Percentiles rank a stretch among this genome's conserved stretches.
phyloP scores from a whole-genome alignment of 2,888 invertebrate species.

The Sphaerophoria taeniata region DNA sequence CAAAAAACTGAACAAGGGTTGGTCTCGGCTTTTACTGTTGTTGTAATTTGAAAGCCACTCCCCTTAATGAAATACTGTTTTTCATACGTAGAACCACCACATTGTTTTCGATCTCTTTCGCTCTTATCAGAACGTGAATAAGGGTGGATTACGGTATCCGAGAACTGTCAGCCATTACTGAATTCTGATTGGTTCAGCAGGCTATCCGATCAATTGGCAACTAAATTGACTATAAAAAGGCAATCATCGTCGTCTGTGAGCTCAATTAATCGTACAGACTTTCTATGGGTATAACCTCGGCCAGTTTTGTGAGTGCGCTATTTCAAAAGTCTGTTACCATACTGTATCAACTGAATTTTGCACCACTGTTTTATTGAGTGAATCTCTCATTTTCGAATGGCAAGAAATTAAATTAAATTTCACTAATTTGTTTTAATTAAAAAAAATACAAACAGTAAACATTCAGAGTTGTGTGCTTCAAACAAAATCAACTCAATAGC shows the following conservation, averaged over 20 bases:
- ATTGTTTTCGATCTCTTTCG: constrained; percentile 52
- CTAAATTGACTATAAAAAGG: constrained; percentile 85
- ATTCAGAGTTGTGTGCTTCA: constrained; percentile 6
- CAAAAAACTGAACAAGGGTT: constrained; percentile 44
- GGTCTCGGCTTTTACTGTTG: constrained; percentile 29
- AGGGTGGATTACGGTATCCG: constrained; percentile 66
- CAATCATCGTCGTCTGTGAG: constrained; percentile 85
- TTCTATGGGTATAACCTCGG: constrained; percentile 77
- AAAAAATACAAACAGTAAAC: constrained; percentile 30
- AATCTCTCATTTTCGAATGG: constrained; percentile 35
- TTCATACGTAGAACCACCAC: constrained; percentile 58
- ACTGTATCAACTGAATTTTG: constrained; percentile 42
- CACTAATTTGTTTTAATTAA: constrained; percentile 71
- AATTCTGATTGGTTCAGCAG: constrained; percentile 80
- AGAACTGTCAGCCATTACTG: constrained; percentile 80
- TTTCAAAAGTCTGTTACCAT: constrained; percentile 54
- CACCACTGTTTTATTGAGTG: constrained; percentile 44
- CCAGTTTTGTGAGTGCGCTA: constrained; percentile 64
- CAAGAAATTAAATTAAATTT: constrained; percentile 54
- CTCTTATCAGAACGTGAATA: constrained; percentile 38
- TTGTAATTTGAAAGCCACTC: constrained; percentile 44
- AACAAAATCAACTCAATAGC: constrained; percentile 18
- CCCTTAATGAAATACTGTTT: constrained; percentile 38
- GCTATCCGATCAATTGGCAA: constrained; percentile 77
- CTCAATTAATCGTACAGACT: constrained; percentile 83